Conservation (phyloP, 2,888 invertebrate genomes). For the Luperina testacea region DNA sequence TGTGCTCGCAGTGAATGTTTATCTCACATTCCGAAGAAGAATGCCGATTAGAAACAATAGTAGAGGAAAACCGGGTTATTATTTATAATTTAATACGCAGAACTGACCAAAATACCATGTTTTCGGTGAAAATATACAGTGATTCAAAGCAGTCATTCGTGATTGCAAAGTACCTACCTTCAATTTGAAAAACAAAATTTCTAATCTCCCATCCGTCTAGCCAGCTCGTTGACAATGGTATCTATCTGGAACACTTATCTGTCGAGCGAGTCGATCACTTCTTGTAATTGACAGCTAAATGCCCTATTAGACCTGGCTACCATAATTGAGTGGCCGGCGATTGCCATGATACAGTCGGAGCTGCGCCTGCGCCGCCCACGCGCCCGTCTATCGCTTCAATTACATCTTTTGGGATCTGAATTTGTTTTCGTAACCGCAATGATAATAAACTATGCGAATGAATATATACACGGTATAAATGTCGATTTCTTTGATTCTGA, state of each 20-base stretch:
- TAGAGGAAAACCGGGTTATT: conserved; percentile 37
- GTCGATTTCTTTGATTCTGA: conserved; percentile 61
- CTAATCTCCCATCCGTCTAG: conserved; percentile 52
- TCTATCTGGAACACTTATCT: conserved; percentile 68
- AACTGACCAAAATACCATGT: conserved; percentile 22
- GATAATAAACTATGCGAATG: conserved; percentile 59
- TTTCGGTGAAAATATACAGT: conserved; percentile 11
- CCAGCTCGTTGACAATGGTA: conserved; percentile 66
- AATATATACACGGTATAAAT: conserved; percentile 61
- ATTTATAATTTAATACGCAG: conserved; percentile 30
- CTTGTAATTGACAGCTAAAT: conserved; percentile 85
- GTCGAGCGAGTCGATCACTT: conserved; percentile 68
- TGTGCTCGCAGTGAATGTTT: conserved; percentile 32
- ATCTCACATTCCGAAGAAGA: conserved; percentile 30
- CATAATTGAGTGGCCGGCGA: conserved; percentile 77
- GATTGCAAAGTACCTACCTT: neutral
- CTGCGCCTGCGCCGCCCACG: conserved; percentile 69
- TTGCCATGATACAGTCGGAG: conserved; percentile 70
- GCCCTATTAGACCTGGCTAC: conserved; percentile 77
- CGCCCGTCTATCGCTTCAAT: conserved; percentile 65
- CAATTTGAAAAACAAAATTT: conserved; percentile 36
- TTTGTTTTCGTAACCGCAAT: conserved; percentile 64
- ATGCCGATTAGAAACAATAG: conserved; percentile 35
- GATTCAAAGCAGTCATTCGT: conserved; percentile 8
- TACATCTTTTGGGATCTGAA: conserved; percentile 66